A percentile compares a stretch with the other conserved stretches of the same genome.
Conservation (phyloP, 2,888 invertebrate species). For the Drepanosiphum platanoidis region DNA sequence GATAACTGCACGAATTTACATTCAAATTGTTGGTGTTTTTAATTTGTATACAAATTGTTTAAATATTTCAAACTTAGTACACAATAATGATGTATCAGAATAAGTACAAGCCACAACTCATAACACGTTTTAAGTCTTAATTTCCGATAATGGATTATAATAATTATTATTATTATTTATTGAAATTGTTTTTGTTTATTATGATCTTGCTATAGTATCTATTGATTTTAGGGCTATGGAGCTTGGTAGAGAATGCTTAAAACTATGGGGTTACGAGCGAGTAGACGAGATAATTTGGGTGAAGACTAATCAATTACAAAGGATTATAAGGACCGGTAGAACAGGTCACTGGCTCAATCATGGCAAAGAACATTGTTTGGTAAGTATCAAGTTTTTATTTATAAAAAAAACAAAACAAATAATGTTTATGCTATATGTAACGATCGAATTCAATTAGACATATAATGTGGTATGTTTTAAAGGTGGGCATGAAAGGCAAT, state of each 20-base stretch:
- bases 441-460: neutral
- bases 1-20: too few relatives aligned
- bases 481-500: conserved; percentile 95
- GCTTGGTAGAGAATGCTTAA: conserved; percentile 92
- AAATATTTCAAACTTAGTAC: too few relatives aligned
- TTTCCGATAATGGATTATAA: neutral
- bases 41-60: too few relatives aligned
- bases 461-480: conserved; percentile 56
- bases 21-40: too few relatives aligned
- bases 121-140: too few relatives aligned
- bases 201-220: neutral
- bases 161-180: too few relatives aligned
- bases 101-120: too few relatives aligned
- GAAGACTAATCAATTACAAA: conserved; percentile 96
- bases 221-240: conserved; percentile 85
- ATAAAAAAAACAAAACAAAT: too few relatives aligned
- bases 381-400: conserved; percentile 67
- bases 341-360: conserved; percentile 99
- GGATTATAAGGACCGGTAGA: conserved; percentile 95
- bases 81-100: too few relatives aligned
- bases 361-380: conserved; percentile 96
- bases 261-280: conserved; percentile 95
- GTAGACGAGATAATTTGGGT: conserved; percentile 99
- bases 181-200: neutral
- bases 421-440: too few relatives aligned